Conservation (phyloP, 2,797 vertebrate genomes). For the Lagocephalus sceleratus region DNA sequence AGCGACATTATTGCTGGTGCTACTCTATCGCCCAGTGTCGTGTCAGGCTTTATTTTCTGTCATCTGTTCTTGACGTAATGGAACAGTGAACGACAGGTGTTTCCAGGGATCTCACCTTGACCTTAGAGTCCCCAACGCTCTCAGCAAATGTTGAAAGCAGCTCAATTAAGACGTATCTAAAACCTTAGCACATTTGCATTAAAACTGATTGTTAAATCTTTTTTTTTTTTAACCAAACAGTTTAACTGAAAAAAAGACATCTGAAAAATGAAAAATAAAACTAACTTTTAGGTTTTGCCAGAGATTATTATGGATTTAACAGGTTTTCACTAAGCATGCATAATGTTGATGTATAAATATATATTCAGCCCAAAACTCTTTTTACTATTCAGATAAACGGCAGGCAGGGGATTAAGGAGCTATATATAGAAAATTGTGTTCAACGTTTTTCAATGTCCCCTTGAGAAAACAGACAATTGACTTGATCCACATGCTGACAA, state of each 20-base stretch:
- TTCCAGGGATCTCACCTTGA: conserved; percentile 40
- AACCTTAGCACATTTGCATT: conserved; percentile 45
- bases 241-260: neutral
- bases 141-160: conserved; percentile 42
- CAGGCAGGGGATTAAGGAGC: conserved; percentile 31
- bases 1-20: conserved; percentile 23
- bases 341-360: conserved; percentile 5
- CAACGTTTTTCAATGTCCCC: conserved; percentile 1
- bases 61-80: conserved; percentile 43
- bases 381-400: conserved; percentile 34
- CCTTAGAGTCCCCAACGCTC: conserved; percentile 32
- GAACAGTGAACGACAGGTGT: conserved; percentile 62
- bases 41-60: conserved; percentile 25
- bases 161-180: conserved; percentile 26
- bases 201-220: neutral
- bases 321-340: neutral
- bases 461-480: conserved; percentile 22
- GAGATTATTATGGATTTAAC: conserved; percentile 22
- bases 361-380: conserved; percentile 11
- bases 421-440: conserved; percentile 39
- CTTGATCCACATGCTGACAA: conserved; percentile 24
- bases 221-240: no score
- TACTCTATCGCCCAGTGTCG: conserved; percentile 19
- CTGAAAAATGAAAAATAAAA: neutral
- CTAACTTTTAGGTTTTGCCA: neutral